Conservation (phyloP, 2,888 invertebrate species). For the Apodemia zela region DNA sequence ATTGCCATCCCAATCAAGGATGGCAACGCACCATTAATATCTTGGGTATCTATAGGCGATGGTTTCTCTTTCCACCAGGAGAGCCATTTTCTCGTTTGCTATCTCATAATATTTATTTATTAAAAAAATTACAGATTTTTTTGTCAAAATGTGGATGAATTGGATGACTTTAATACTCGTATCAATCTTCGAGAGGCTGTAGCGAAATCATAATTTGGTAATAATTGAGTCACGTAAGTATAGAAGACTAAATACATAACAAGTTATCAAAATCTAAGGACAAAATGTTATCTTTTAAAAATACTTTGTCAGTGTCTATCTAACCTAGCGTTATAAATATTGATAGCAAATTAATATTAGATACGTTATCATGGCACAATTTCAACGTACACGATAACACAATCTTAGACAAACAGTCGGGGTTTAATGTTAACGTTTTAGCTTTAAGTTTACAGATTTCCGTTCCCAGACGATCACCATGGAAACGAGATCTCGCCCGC, state of each 20-base stretch:
- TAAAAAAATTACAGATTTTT: no score
- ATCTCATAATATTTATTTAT: no score
- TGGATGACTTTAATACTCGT: no score
- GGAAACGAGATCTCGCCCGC: conserved; percentile 44
- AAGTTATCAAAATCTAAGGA: not conserved
- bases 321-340: conserved; percentile 14
- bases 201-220: not conserved
- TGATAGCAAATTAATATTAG: conserved; percentile 33
- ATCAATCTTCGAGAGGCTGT: not conserved
- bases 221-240: not conserved
- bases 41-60: no score
- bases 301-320: conserved; percentile 7
- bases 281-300: conserved; percentile 1
- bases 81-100: no score
- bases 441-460: conserved; percentile 40
- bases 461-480: conserved; percentile 51
- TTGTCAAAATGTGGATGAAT: no score
- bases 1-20: no score
- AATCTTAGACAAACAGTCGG: conserved; percentile 34
- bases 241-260: not conserved
- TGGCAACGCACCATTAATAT: no score
- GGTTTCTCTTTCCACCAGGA: no score
- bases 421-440: conserved; percentile 17
- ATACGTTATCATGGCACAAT: conserved; percentile 33
- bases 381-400: conserved; percentile 29